Base-by-base conservation (phyloP, 2,113 vertebrate species). In the Chaetops frenatus region DNA sequence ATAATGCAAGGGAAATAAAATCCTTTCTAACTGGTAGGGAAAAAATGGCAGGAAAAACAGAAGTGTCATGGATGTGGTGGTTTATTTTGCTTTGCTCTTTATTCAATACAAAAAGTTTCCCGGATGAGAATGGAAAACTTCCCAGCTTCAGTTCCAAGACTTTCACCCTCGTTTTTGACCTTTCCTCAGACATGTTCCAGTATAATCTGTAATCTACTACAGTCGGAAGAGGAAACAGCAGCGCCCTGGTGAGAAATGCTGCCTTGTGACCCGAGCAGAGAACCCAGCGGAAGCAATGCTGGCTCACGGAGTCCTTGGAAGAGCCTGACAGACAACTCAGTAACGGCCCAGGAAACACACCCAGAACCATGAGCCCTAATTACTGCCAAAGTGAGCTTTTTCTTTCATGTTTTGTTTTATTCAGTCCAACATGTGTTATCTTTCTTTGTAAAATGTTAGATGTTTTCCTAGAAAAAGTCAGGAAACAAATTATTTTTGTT, bases 201-300 rank as follows among this genome's bases (percentile, higher is more conserved):
- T 81, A 84, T 96, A 96, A 98, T 98, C 98, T 97, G 97, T 96
- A 98, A 98, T 98, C 97, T 97, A 78, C 96, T 95, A 88, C 69
- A 97, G 97, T 97, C 95, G 97, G 98, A 98, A 98, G 97, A 97
- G 98, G 98, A 98, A 98, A 96, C 95, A 97, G 95, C 96, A 96
- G 96, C 48, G 66, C 97, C 98, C 97, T 98, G 95, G 96, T 98
- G 98, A 97, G 98, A 98, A 98, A 97, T n/a, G 88, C 94, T 93
- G 98, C 96, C 98, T 97, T 97, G 96, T 97, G 97, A 98, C 98
- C 97, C 80, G 72, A 88, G 67, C 10, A 79, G 65, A 81, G 96
- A 90, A 81, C 83, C 58, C 82, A 67, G 94, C 61, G 83, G 97
- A 98, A 98, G 97, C 97, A 91, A 88, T 62, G 95, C 96, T 95